Conservation (phyloP, 1,140 invertebrate genomes). For the Drosophila lacertosa region DNA sequence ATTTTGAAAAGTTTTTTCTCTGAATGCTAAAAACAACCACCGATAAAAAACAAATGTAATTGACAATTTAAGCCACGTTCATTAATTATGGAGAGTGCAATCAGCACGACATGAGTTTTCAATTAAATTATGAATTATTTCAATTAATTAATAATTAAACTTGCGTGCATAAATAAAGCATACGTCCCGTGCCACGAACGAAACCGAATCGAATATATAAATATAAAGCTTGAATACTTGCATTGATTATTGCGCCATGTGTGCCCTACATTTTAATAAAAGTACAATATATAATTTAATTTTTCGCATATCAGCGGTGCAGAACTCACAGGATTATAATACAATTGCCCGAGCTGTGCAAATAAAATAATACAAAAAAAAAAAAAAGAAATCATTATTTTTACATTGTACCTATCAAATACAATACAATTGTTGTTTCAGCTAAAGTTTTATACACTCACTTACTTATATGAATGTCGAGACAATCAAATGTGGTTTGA, state of each 20-base stretch:
- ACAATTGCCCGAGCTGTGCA: conserved; percentile 13
- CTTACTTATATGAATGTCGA: conserved; percentile 50
- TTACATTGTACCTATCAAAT: conserved; percentile 45
- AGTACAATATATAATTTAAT: conserved; percentile 24
- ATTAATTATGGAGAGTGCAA: conserved; percentile 45
- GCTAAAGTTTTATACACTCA: conserved; percentile 35
- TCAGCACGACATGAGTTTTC: conserved; percentile 48
- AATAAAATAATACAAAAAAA: conserved; percentile 5
- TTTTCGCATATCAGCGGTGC: conserved; percentile 37
- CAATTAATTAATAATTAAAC: conserved; percentile 39
- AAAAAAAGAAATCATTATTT: conserved; percentile 14
- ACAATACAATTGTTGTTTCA: conserved; percentile 54
- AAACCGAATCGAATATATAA: conserved; percentile 3
- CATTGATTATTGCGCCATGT: conserved; percentile 7
- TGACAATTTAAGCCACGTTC: conserved; percentile 52
- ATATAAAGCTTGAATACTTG: not conserved
- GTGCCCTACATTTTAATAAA: conserved; percentile 14
- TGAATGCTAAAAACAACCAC: conserved; percentile 60
- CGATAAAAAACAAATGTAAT: conserved; percentile 71
- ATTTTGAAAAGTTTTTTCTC: conserved; percentile 9
- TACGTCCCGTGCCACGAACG: conserved; percentile 15
- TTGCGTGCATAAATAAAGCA: conserved; percentile 6
- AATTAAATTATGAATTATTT: conserved; percentile 51
- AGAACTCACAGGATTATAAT: not conserved
- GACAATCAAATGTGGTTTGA: conserved; percentile 81